Evolutionary conservation across 2,113 vertebrate genomes (phyloP), one percentile per base, ranked within the genome.

Genomic region (Apistogramma diplotaenia): DNA sequence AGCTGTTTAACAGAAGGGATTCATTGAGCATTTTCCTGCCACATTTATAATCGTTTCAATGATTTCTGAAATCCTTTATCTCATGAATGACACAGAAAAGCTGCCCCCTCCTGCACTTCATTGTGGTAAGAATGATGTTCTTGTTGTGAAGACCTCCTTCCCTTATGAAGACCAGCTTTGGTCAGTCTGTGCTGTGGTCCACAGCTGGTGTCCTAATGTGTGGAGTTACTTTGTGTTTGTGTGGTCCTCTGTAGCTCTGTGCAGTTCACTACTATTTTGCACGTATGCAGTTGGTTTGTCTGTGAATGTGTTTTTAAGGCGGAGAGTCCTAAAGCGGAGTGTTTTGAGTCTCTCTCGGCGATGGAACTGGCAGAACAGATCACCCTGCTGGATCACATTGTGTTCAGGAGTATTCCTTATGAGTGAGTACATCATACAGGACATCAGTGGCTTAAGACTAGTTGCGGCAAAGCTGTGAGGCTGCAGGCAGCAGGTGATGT

Each of bases 301-400:
- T 75, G 46, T 73, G 73, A 15, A 16, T 83, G 25, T 67, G n/a
- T 60, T 72, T 23, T 82, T 0, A 49, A 99, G 98, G 92, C 93
- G 1, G 97, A 98, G 59, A 95, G 93, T 83, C 94, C 95, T 0
- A 98, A 96, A 87, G 94, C 94, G 0, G 97, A 99, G 89, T 97
- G 96, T 89, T 97, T 99, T 56, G 97, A 99, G 93, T 97, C 96
- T 0, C 92, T 99, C 60, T 98, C 98, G 0, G 98, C 97, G 19
- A 98, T 99, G 97, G 98, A 99, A 85, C 93, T 99, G 81, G 98
- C 98, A 0, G 98, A 99, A 76, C 98, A 99, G 92, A 98, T 99
- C 94, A 99, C 98, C 0, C 94, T 99, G 19, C 94, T 99, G 89
- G 98, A 99, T 86, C 97, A 99, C 73, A 74, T 99, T 2, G 93